Percentiles rank a stretch among this genome's conserved stretches.
These are phyloP conservation scores for Criorhina ranunculi DNA, from an alignment of 2,888 invertebrate genomes.

Conservation along the genomic window DNA sequence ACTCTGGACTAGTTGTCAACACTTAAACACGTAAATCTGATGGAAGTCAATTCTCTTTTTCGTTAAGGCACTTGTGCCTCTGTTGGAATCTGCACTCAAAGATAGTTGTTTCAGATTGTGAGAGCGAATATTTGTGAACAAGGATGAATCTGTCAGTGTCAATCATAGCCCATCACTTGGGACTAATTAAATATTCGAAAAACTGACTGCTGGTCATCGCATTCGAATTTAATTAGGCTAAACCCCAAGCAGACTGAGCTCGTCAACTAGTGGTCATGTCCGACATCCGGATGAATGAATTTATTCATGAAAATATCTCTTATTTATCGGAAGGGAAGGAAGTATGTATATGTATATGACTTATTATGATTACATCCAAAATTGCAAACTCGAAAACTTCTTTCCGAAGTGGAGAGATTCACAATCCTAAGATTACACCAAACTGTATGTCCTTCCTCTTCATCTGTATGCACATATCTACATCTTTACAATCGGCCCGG, in stretches of 20 bases:
- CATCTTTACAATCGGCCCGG: constrained; percentile 12
- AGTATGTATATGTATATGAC: neutral
- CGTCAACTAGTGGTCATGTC: neutral
- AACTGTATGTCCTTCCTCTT: constrained; percentile 17
- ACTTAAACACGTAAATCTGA: constrained; percentile 64
- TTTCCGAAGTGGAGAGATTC: neutral
- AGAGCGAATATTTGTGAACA: neutral
- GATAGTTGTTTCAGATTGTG: constrained; percentile 15
- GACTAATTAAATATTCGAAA: constrained; percentile 1
- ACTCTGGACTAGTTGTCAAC: constrained; percentile 30
- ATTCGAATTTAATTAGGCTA: neutral
- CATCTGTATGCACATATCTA: no score
- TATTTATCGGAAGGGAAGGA: constrained; percentile 5
- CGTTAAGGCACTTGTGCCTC: constrained; percentile 14
- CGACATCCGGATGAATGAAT: neutral
- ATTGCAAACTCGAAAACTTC: constrained; percentile 19
- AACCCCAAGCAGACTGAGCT: neutral
- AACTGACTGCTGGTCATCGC: neutral
- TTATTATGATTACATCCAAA: constrained; percentile 3
- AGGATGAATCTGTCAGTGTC: constrained; percentile 15
- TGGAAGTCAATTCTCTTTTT: constrained; percentile 30
- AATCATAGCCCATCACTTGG: neutral
- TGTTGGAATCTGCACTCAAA: constrained; percentile 3
- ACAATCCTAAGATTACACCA: constrained; percentile 23
- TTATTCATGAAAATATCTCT: neutral